Conservation (phyloP, 1,140 invertebrate genomes). For the Zaprionus gabonicus region DNA sequence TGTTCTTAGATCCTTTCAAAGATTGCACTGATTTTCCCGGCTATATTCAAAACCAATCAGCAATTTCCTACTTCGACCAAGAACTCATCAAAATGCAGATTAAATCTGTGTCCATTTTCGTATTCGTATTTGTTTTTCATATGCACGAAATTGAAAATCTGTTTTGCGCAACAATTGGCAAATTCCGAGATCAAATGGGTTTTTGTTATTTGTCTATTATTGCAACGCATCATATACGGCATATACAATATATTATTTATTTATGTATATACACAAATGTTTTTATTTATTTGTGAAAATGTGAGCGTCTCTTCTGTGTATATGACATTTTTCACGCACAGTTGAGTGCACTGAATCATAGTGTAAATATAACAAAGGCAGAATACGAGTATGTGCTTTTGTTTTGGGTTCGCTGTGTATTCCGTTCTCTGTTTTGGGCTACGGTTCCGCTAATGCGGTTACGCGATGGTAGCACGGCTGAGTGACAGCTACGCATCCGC, state of each 20-base stretch:
- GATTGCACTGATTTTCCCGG: not conserved
- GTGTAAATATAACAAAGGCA: conserved; percentile 42
- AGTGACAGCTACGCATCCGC: conserved; percentile 70
- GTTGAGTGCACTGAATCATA: conserved; percentile 46
- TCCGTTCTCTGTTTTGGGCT: conserved; percentile 2
- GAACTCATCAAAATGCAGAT: conserved; percentile 67
- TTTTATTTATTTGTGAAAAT: conserved; percentile 47
- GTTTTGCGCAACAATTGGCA: conserved; percentile 62
- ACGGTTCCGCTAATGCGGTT: conserved; percentile 21
- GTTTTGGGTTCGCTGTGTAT: not conserved
- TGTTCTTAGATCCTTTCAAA: no score
- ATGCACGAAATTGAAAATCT: conserved; percentile 43
- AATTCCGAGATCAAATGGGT: conserved; percentile 27
- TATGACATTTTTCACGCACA: conserved; percentile 48
- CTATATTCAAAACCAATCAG: conserved; percentile 25
- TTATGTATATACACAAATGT: conserved; percentile 3
- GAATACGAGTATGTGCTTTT: not conserved
- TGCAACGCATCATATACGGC: not conserved
- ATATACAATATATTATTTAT: not conserved
- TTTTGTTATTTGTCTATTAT: conserved; percentile 1
- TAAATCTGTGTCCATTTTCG: conserved; percentile 46
- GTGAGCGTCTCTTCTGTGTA: conserved; percentile 39
- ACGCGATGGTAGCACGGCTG: conserved; percentile 41
- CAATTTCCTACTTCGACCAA: conserved; percentile 1
- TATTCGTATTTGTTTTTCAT: conserved; percentile 8